These are phyloP conservation scores for Drosophila nannoptera DNA, from an alignment of 1,140 invertebrate genomes.

Conservation along the genomic window DNA sequence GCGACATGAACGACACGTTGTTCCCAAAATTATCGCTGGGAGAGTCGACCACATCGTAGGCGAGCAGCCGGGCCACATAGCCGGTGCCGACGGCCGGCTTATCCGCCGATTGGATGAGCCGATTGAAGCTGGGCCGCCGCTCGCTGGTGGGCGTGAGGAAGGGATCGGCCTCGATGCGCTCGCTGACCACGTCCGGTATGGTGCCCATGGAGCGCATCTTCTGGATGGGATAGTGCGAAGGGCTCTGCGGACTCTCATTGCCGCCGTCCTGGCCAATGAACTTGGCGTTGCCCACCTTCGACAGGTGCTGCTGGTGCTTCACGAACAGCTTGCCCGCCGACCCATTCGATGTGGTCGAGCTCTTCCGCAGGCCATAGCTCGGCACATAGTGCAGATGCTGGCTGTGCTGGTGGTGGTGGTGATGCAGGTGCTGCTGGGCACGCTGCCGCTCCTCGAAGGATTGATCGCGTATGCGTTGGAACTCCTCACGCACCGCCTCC, in stretches of 20 bases:
- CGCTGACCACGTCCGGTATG: conserved; percentile 72
- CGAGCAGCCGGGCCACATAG: conserved; percentile 59
- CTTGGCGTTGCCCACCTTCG: conserved; percentile 77
- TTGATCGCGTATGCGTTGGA: conserved; percentile 62
- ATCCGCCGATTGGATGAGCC: conserved; percentile 62
- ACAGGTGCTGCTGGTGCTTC: conserved; percentile 53
- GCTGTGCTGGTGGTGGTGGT: conserved; percentile 20
- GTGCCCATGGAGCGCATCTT: conserved; percentile 79
- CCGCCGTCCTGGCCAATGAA: conserved; percentile 72
- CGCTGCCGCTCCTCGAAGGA: conserved; percentile 57
- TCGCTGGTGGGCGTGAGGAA: conserved; percentile 74
- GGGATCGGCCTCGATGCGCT: conserved; percentile 70
- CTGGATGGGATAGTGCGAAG: conserved; percentile 69
- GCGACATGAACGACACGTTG: conserved; percentile 62
- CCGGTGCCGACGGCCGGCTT: conserved; percentile 45
- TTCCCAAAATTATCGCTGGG: conserved; percentile 41
- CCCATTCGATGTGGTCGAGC: conserved; percentile 62
- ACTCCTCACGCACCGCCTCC: conserved; percentile 65
- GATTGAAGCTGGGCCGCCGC: conserved; percentile 59
- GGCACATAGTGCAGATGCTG: conserved; percentile 41
- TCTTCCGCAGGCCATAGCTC: conserved; percentile 48
- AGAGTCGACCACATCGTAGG: conserved; percentile 68
- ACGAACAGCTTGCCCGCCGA: conserved; percentile 64
- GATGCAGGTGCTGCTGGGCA: conserved; percentile 46
- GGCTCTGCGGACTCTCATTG: conserved; percentile 47